Conservation (phyloP, 2,113 vertebrate species). For the Chinchilla lanigera region DNA sequence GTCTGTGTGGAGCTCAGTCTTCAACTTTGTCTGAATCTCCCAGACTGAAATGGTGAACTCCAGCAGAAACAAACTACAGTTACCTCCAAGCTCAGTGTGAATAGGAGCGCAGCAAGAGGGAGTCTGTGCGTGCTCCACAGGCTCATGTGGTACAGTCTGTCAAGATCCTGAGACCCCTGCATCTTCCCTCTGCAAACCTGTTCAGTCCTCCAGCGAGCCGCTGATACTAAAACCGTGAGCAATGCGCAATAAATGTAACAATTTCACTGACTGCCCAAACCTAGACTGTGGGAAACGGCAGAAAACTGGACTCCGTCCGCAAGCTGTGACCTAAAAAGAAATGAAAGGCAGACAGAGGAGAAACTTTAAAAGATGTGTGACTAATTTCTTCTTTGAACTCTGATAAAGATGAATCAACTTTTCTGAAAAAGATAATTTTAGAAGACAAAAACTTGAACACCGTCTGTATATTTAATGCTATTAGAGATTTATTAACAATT, state of each 20-base stretch:
- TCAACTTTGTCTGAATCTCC: neutral
- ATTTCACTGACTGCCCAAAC: neutral
- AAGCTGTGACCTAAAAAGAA: neutral
- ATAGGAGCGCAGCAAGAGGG: neutral
- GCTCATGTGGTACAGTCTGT: too few species aligned
- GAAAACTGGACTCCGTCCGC: neutral
- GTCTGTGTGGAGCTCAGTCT: fast-evolving
- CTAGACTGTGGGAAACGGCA: neutral
- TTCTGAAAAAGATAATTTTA: neutral
- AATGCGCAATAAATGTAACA: neutral
- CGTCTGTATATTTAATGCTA: neutral
- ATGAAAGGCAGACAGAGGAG: neutral
- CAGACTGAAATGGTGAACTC: neutral
- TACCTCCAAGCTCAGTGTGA: too few species aligned
- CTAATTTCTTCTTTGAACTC: neutral
- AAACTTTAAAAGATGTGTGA: neutral
- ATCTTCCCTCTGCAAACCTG: too few species aligned
- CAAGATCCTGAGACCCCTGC: too few species aligned
- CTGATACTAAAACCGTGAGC: neutral
- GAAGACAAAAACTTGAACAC: neutral
- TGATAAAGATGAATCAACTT: neutral
- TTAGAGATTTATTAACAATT: neutral
- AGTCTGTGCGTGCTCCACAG: too few species aligned
- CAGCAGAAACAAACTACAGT: neutral
- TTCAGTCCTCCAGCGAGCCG: neutral